Conservation (phyloP, 1,140 invertebrate genomes). For the Gyrodactylus salaris region DNA sequence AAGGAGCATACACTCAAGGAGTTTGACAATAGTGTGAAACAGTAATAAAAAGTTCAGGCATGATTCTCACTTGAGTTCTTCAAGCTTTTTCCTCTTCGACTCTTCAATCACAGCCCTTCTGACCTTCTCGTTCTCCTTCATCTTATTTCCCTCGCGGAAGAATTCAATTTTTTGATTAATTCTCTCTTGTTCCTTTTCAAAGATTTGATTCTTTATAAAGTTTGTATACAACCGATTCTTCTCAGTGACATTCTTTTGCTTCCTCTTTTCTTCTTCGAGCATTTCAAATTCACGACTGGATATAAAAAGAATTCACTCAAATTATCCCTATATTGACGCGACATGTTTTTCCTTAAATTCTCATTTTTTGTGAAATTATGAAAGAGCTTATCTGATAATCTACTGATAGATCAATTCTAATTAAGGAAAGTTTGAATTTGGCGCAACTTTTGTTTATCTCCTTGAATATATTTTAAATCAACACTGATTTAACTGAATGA, state of each 20-base stretch:
- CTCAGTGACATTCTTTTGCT: conserved; percentile 13
- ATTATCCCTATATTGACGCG: background rate
- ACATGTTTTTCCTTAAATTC: conserved; percentile 14
- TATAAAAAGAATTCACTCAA: background rate
- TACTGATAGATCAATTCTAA: too few relatives aligned
- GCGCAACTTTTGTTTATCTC: too few relatives aligned
- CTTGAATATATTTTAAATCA: too few relatives aligned
- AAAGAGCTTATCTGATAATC: too few relatives aligned
- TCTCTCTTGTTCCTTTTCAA: conserved; percentile 16
- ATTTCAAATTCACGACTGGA: conserved; percentile 20
- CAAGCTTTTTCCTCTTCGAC: conserved; percentile 19
- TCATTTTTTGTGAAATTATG: too few relatives aligned
- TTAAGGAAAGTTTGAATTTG: too few relatives aligned
- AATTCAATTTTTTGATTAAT: conserved; percentile 16
- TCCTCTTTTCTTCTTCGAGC: conserved; percentile 17
- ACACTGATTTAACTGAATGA: too few relatives aligned
- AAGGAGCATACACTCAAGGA: too few relatives aligned
- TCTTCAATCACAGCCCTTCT: conserved; percentile 17
- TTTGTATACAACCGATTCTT: conserved; percentile 14
- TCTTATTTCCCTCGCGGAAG: conserved; percentile 20
- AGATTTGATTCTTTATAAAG: conserved; percentile 18
- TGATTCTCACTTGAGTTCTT: conserved; percentile 18
- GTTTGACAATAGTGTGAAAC: too few relatives aligned
- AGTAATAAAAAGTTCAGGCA: too few relatives aligned
- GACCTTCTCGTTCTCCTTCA: conserved; percentile 18